Evolutionary conservation across 2,113 vertebrate genomes (phyloP), one percentile per base, ranked within the genome.

Genomic region (Mustela lutreola): DNA sequence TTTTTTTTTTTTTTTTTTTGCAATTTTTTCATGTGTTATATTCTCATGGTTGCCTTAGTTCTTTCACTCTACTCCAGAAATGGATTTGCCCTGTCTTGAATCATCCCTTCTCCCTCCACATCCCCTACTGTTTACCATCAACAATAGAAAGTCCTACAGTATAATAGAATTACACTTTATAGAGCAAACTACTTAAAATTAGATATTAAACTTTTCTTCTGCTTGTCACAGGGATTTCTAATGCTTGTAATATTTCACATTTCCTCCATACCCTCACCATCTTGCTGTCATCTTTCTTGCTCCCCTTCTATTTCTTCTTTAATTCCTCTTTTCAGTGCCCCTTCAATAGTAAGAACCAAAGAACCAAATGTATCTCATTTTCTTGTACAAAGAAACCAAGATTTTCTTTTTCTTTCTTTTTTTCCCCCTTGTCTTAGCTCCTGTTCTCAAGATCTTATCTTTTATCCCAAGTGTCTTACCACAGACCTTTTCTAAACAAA

Each of bases 401-500:
- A 1, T 2, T 42, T 63, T 11, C 1, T 28, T 70, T 16, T 62
- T 8, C 65, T 4, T 60, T 19, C 39, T 28, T n/a, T 33, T 24
- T 58, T 31, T 31, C 18, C 31, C 2, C 50, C 50, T 73, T 19
- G 53, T 24, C 21, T 79, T 70, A 24, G 5, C 1, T 91, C 15
- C 53, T 70, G 42, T 63, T 1, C 42, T 89, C 24, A 78, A 8
- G 24, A 75, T 45, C 26, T 81, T 85, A 89, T 91, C 39, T 95
- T 93, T 33, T 73, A 33, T 76, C 24, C 14, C 21, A 93, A 48
- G 4, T 75, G 28, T 63, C 48, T 89, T 81, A 91, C 82, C 42
- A 83, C 28, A 96, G 39, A 84, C 8, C 12, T 93, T 95, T 96
- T 76, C 39, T 91, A 81, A 91, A 76, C 21, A 81, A 95, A 95